Conservation (phyloP, 2,888 invertebrate species). For the Tipula vernalis region DNA sequence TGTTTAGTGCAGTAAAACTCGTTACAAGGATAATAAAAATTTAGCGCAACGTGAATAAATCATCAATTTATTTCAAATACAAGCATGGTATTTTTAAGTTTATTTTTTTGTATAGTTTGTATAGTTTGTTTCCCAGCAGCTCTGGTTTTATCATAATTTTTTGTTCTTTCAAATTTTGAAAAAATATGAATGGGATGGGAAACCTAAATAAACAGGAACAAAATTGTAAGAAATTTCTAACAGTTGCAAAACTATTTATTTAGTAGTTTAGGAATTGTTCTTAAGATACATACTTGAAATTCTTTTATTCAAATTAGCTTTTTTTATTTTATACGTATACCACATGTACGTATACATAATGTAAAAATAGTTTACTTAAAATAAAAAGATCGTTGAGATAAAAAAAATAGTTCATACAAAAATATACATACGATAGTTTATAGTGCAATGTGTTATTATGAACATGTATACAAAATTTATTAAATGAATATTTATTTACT, state of each 20-base stretch:
- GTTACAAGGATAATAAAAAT: background rate
- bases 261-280: background rate
- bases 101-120: background rate
- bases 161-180: background rate
- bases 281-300: background rate
- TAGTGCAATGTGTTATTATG: background rate
- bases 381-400: background rate
- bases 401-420: background rate
- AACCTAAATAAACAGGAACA: background rate
- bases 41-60: background rate
- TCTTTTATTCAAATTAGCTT: background rate
- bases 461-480: background rate
- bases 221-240: background rate
- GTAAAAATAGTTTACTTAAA: background rate
- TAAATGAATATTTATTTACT: background rate
- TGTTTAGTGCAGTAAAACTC: background rate
- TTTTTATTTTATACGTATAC: background rate
- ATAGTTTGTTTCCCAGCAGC: background rate
- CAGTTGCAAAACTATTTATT: background rate
- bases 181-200: background rate
- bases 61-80: slow-evolving; percentile 4
- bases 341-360: background rate
- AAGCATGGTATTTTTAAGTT: background rate
- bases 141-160: background rate
- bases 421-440: background rate